Conservation (phyloP, 2,888 invertebrate genomes). For the Drosophila lacicola region DNA sequence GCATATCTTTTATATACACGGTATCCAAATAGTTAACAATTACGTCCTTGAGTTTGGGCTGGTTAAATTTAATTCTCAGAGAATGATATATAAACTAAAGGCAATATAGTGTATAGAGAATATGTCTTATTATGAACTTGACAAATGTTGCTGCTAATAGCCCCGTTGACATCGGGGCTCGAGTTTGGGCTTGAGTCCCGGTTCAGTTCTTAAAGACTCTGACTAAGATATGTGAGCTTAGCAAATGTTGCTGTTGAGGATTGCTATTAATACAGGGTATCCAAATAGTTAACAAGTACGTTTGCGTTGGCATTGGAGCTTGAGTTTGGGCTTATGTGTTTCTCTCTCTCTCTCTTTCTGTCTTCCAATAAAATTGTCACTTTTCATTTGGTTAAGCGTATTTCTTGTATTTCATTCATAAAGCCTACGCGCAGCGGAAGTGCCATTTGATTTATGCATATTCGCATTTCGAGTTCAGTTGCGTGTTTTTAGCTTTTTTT, state of each 20-base stretch:
- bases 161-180: too few species aligned
- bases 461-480: slow-evolving; percentile 61
- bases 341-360: slow-evolving; percentile 22
- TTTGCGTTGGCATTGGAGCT: slow-evolving; percentile 45
- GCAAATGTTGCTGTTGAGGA: too few species aligned
- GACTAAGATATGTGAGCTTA: too few species aligned
- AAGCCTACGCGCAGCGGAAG: slow-evolving; percentile 69
- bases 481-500: slow-evolving; percentile 26
- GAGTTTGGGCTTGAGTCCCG: too few species aligned
- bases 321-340: slow-evolving; percentile 20
- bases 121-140: too few species aligned
- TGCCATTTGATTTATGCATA: slow-evolving; percentile 75
- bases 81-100: too few species aligned
- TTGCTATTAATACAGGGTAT: slow-evolving; percentile 5
- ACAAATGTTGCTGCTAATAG: too few species aligned
- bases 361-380: slow-evolving; percentile 79
- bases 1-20: too few species aligned
- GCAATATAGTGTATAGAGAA: too few species aligned
- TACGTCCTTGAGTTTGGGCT: slow-evolving; percentile 34
- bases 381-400: slow-evolving; percentile 54
- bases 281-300: slow-evolving; percentile 39
- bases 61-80: too few species aligned
- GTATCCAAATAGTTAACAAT: slow-evolving; percentile 21
- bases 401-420: slow-evolving; percentile 24
- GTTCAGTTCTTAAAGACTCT: too few species aligned